Evolutionary conservation across 1,140 invertebrate genomes (phyloP), one percentile per base, ranked within the genome.

Genomic region (Archivesica marissinica): DNA sequence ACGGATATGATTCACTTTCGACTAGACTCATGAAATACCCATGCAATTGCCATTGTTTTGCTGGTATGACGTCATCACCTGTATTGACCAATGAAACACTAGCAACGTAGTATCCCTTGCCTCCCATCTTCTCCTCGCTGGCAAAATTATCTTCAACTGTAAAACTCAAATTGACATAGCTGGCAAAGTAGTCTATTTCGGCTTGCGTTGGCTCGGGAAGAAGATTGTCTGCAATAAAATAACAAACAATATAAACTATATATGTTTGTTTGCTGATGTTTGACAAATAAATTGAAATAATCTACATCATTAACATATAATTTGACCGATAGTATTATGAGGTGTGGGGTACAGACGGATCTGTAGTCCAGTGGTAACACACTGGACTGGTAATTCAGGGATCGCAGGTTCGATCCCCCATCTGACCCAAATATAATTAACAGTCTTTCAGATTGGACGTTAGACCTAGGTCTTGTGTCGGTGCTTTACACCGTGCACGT

Each of bases 1-100:
- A 84, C 9, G 81, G 81, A 50, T 39, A 75, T 0, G 17, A 2
- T 1, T 64, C 56, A 7, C 23, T 23, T 33, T 84, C 81, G n/a
- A 44, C 54, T 0, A 64, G 56, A 25, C 72, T 15, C 54, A 84
- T 64, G 25, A 66, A 76, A n/a, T 84, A 84, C 4, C 70, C 81
- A 30, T 75, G 76, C 2, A 84, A 20, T 33, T 66, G 52, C 81
- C 81, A 84, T 30, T 28, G 50, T 25, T 30, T 38, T 15, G 56
- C 54, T 20, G 25, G 9, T 23, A 84, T 35, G 7, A 20, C 39
- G 11, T 47, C 4, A 20, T 39, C 23, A 20, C 81, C 81, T 11
- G 41, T 47, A 33, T 84, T 84, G 13, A 20, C 9, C 39, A 84
- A 52, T 17, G 68, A 39, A 30, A 84, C 20, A 0, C 25, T 39